Evolutionary conservation across 2,113 vertebrate species (phyloP).

Genomic region (Mustela lutreola): DNA sequence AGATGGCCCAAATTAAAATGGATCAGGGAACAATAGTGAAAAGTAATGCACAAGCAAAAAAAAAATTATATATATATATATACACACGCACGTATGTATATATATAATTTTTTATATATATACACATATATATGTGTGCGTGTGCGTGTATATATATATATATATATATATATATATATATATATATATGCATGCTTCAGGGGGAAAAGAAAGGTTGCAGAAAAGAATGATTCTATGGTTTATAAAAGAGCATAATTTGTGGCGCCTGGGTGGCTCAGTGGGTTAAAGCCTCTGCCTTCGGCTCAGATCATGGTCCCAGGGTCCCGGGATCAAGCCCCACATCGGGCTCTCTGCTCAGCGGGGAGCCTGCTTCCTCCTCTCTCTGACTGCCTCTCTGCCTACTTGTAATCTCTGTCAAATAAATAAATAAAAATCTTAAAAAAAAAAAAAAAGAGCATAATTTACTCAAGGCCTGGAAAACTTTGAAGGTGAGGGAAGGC

Average conservation of each 20-base stretch:
- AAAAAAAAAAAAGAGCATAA: background rate
- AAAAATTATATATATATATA: background rate
- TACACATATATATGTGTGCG: background rate
- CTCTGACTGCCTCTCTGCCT: too few species aligned
- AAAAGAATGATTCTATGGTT: background rate
- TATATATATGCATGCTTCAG: too few species aligned
- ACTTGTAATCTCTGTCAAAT: too few species aligned
- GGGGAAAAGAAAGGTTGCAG: background rate
- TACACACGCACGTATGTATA: too few species aligned
- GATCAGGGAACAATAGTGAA: background rate
- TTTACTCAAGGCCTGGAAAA: background rate
- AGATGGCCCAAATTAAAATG: background rate
- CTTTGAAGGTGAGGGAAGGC: background rate
- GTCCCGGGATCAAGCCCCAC: too few species aligned
- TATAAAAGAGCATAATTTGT: background rate
- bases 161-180: background rate
- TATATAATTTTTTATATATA: background rate
- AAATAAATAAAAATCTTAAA: too few species aligned
- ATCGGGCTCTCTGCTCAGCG: too few species aligned
- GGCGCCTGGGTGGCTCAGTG: too few species aligned
- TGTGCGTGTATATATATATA: background rate
- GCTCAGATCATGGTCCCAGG: too few species aligned
- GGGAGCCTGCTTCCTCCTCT: too few species aligned
- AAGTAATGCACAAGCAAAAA: background rate
- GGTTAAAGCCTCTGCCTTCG: too few species aligned